Evolutionary conservation across 1,140 invertebrate species (phyloP).

Genomic region (Liolophura sinensis): DNA sequence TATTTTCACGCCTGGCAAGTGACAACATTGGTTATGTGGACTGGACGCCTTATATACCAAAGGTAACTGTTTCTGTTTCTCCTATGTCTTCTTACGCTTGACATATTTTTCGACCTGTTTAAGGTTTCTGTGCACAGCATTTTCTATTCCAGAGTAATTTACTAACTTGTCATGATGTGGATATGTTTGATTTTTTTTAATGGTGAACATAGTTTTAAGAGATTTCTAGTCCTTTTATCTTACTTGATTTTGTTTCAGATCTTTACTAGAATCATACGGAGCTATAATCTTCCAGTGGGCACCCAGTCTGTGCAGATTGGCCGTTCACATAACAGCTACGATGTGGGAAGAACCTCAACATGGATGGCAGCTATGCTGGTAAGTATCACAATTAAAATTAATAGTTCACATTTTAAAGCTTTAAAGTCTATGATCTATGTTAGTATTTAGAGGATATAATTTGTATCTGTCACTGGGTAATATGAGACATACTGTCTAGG

Average conservation of each 20-base stretch:
- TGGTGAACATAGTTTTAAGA: neutral
- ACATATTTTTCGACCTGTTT: conserved; percentile 1
- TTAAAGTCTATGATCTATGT: no score
- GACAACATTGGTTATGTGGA: conserved; percentile 83
- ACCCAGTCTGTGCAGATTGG: conserved; percentile 66
- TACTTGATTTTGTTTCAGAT: conserved; percentile 61
- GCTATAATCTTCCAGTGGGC: conserved; percentile 77
- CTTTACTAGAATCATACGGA: conserved; percentile 77
- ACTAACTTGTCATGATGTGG: neutral
- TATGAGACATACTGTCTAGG: no score
- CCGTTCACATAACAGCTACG: conserved; percentile 38
- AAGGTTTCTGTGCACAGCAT: neutral
- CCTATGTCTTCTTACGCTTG: conserved; percentile 5
- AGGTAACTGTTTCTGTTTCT: conserved; percentile 46
- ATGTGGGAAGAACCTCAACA: conserved; percentile 65
- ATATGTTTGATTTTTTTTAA: neutral
- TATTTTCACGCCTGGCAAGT: conserved; percentile 75
- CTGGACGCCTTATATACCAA: conserved; percentile 80
- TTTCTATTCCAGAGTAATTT: neutral
- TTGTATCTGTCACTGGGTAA: no score
- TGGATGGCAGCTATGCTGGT: conserved; percentile 73
- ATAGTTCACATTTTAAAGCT: no score
- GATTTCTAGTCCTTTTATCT: conserved; percentile 7
- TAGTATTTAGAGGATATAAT: no score
- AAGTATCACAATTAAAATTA: conserved; percentile 24